Evolutionary conservation across 2,888 invertebrate genomes (phyloP), one percentile per base, ranked within the genome.

Genomic region (Drosophila flavopinicola): DNA sequence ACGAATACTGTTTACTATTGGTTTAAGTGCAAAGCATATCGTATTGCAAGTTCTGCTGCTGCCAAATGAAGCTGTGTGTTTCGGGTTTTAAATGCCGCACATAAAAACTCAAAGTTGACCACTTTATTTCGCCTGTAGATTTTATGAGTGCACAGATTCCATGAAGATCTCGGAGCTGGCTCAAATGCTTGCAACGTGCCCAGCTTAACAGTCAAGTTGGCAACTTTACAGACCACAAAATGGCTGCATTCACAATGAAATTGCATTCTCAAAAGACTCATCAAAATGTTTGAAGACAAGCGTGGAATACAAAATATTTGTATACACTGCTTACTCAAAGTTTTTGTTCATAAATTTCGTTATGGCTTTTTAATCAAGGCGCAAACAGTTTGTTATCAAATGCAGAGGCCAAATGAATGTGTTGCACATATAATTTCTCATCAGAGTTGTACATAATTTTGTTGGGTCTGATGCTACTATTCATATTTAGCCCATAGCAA

Each of bases 111-210:
- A 66, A 66, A 59, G 60, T 66, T 69, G 60, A 65, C 74, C 80
- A 61, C 77, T 69, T 77, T 65, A 74, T 66, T 60, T 73, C 58
- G 42, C 41, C 64, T 57, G 54, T 33, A 56, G 54, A 56, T 68
- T 72, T 79, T 74, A 74, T 75, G 61, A 65, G 32, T 60, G 53
- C 75, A 66, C 57, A 66, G 80, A 80, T 80, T 80, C 66, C 47
- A 65, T 41, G 41, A 20, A 48, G 39, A 60, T 59, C 27, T 30
- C 30, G 27, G 20, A 20, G 10, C 38, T 10, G 61, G 69, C 49
- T 44, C 30, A 49, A 67, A 53, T 64, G 64, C 37, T 32, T 25
- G 30, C 38, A 58, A 45, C 59, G 59, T 59, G 39, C 47, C 20
- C 32, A 47, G 60, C 33, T 60, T 41, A 41, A 29, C 24, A 41